These are phyloP conservation scores for Ischnus inquisitorius DNA, from an alignment of 2,888 invertebrate genomes.

Conservation along the genomic window DNA sequence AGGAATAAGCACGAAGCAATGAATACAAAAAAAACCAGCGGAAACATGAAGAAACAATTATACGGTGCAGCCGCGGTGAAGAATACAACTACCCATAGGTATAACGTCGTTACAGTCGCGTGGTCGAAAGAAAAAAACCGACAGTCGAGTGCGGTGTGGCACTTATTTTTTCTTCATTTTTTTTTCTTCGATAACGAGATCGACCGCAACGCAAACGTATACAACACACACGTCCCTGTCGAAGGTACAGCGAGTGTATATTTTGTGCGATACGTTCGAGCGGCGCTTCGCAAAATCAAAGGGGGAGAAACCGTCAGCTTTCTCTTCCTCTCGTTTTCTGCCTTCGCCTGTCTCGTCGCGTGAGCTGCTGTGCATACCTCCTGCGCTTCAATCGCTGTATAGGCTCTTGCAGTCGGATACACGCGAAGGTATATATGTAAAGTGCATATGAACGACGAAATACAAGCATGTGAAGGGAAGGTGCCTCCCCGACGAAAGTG, in stretches of 20 bases:
- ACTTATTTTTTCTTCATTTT: slow-evolving; percentile 16
- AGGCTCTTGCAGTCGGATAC: slow-evolving; percentile 7
- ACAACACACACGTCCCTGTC: slow-evolving; percentile 31
- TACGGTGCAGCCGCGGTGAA: slow-evolving; percentile 42
- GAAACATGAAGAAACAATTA: slow-evolving; percentile 52
- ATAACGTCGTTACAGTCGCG: slow-evolving; percentile 62
- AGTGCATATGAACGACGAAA: slow-evolving; percentile 31
- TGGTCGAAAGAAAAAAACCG: slow-evolving; percentile 36
- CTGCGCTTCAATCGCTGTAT: slow-evolving; percentile 11
- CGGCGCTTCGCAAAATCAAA: slow-evolving; percentile 68
- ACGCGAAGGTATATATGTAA: neutral
- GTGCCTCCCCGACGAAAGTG: slow-evolving; percentile 26
- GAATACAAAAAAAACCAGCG: neutral
- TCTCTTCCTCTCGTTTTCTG: slow-evolving; percentile 64
- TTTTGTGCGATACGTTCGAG: slow-evolving; percentile 39
- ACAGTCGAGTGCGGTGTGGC: slow-evolving; percentile 52
- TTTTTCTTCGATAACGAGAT: slow-evolving; percentile 63
- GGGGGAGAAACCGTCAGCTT: slow-evolving; percentile 58
- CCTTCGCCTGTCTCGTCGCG: slow-evolving; percentile 34
- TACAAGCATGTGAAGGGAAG: slow-evolving; percentile 4
- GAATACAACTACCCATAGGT: slow-evolving; percentile 15
- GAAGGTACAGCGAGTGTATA: slow-evolving; percentile 15
- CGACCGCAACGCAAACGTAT: slow-evolving; percentile 50
- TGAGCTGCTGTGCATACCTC: neutral
- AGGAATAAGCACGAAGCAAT: slow-evolving; percentile 1